Evolutionary conservation across 2,797 vertebrate species (phyloP).

Genomic region (Pipistrellus kuhlii): DNA sequence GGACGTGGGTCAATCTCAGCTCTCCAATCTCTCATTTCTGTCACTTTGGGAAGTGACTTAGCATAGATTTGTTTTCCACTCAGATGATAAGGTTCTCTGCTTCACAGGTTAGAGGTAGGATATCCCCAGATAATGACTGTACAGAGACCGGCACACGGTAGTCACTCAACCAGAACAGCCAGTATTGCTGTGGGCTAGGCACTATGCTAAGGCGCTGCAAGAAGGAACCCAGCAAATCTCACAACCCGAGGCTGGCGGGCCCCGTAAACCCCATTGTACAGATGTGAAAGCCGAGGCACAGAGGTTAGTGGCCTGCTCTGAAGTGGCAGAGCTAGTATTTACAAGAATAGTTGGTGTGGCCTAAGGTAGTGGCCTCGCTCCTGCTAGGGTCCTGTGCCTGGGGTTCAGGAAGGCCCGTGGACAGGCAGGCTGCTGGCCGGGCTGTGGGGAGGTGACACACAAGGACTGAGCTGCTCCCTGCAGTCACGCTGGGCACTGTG

Average conservation of each 20-base stretch:
- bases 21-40: background rate
- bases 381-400: background rate
- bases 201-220: background rate
- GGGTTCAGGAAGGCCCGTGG: background rate
- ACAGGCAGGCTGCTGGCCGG: background rate
- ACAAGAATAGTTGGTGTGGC: background rate
- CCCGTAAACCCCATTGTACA: background rate
- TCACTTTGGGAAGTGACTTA: background rate
- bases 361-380: background rate
- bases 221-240: background rate
- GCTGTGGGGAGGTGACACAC: background rate
- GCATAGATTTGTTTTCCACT: background rate
- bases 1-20: background rate
- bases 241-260: background rate
- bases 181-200: background rate
- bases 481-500: too few relatives aligned
- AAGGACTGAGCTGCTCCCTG: background rate
- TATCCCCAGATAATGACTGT: background rate
- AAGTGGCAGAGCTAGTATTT: background rate
- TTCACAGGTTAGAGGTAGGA: rapidly evolving
- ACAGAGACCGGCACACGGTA: background rate
- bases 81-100: background rate
- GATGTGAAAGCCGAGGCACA: background rate
- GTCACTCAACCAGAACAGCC: background rate
- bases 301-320: background rate